Base-by-base conservation (phyloP, 2,888 invertebrate genomes). In the Steinernema hermaphroditum region DNA sequence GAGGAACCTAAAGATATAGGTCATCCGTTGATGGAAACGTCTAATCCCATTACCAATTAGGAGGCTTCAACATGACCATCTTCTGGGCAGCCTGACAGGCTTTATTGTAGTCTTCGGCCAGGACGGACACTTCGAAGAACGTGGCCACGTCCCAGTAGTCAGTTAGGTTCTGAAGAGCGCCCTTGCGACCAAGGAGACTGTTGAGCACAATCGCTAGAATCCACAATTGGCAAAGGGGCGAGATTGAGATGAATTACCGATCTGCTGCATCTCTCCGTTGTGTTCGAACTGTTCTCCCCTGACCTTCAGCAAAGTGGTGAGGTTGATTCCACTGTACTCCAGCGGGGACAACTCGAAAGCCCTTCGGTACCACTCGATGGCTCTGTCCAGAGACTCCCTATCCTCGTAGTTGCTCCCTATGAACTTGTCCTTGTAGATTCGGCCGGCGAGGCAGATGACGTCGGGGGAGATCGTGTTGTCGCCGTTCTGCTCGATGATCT, bases 91-190 rank as follows among this genome's bases (percentile, higher is more conserved):
- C 97, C 89, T 95, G 94, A 81, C 94, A 93, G 0, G 97, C 96
- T 88, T 97, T 97, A 16, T 92, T 91, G 87, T 96, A 97, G 88
- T 98, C 96, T 88, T 96, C 94, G 0, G 96, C 96, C 37, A 98
- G 89, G 0, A 98, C 96, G 68, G 95, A 95, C 80, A 97, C 96
- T 75, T 86, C 86, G 77, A 86, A 86, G 75, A 85, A 86, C 6
- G 86, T 90, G 94, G 98, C 0, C 94, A 98, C 96, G 88, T 96
- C 96, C 98, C 98, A 98, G 87, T 98, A 98, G 87, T 98, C 96
- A 81, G 92, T 92, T 24, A 98, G 89, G 0, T 94, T 93, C 0
- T 92, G 91, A 34, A 98, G 89, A 86, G 94, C 94, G 54, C 98
- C 98, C 87, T 98, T 98, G 87, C 95, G 93, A 0, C 98, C 98